A percentile compares a stretch with the other conserved stretches of the same genome.
phyloP scores from a whole-genome alignment of 2,797 vertebrate species.

The Rhinatrema bivittatum region DNA sequence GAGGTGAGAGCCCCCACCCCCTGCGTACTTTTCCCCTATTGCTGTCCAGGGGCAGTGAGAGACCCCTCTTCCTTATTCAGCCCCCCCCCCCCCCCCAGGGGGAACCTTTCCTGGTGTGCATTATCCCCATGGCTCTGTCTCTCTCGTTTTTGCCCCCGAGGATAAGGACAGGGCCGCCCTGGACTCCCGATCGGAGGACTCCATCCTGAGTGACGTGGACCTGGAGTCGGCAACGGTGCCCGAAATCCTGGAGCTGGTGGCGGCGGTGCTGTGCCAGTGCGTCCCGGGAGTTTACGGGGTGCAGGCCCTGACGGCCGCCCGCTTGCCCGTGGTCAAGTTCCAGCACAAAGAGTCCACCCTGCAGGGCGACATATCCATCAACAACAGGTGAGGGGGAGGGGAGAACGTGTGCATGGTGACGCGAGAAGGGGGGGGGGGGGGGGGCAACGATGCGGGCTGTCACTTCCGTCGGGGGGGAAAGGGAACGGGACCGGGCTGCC shows the following conservation, averaged over 20 bases:
- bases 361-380: conserved; percentile 78
- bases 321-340: conserved; percentile 84
- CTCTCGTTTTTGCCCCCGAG: no score
- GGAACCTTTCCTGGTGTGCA: no score
- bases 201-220: conserved; percentile 71
- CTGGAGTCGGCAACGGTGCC: conserved; percentile 45
- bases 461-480: no score
- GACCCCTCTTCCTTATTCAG: no score
- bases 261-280: conserved; percentile 72
- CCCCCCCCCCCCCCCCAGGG: no score
- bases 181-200: conserved; percentile 63
- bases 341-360: conserved; percentile 78
- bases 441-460: not conserved
- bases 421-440: not conserved
- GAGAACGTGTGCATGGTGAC: not conserved
- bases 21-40: no score
- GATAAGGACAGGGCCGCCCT: conserved; percentile 36
- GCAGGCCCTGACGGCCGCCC: conserved; percentile 65
- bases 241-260: conserved; percentile 74
- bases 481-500: no score
- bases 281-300: conserved; percentile 84
- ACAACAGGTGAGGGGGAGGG: conserved; percentile 68
- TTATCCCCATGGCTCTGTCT: no score
- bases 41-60: no score
- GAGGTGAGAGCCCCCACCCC: not conserved